Base-by-base conservation (phyloP, 92 coral and sea anemone genomes). In the Desmophyllum pertusum region DNA sequence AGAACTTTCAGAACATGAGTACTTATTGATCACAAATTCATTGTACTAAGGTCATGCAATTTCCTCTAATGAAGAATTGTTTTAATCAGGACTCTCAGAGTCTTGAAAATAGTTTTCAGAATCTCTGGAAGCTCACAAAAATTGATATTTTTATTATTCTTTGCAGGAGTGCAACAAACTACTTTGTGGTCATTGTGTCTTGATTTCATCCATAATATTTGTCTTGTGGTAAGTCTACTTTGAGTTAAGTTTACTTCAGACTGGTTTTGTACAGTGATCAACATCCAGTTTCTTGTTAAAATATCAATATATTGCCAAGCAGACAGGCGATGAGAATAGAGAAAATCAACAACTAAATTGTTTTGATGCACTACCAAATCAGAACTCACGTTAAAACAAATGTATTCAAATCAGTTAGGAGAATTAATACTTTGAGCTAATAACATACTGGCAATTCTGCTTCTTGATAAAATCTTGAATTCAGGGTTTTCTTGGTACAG, bases 161-260 rank as follows among this genome's bases (percentile, higher is more conserved):
- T 43, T 33, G 23, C 65, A 84, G 87, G 38, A 6, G 8, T 33
- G 30, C 87, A 84, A 27, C 87, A 75, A 51, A 72, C 46, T 17
- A 39, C 36, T 23, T 65, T 84, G 75, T 75, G 74, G 74, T 45
- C 75, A 7, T 29, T 75, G 15, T 87, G 90, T 65, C 85, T 87
- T 40, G 90, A 87, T 29, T 70, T 87, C 42, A 73, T 87, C 70
- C 90, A 87, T 52, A 81, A 76, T 50, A 41, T 87, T 17, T 81
- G 90, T 67, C 83, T 81, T 52, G 73, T 82, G 87, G 90, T 86
- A 46, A 59, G 90, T 67, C 4, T 19, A 23, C 25, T 11, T 72
- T 42, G 25, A 3, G 25, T 35, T 19, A 19, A 46, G 31, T 1
- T 39, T 19, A 0, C 40, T 42, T 64, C 52, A 46, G 15, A 50